Evolutionary conservation across 2,888 invertebrate genomes (phyloP), one percentile per base, ranked within the genome.

Genomic region (Halictus ligatus): DNA sequence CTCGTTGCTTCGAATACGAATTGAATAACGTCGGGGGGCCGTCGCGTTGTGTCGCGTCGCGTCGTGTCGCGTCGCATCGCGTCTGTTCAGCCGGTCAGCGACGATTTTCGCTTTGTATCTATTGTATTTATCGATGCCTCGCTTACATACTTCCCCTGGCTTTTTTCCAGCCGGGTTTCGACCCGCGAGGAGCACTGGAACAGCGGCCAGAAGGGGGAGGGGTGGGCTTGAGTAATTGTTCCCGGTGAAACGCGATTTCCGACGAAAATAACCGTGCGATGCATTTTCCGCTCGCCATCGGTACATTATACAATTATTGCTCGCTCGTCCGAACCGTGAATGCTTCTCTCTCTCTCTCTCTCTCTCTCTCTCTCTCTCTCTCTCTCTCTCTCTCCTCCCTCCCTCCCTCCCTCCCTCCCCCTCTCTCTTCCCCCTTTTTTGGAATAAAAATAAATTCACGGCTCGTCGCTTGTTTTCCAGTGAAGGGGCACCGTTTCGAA

Each of bases 1-100:
- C 74, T 72, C 81, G 83, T 82, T 82, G 88, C 89, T 78, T 87
- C 81, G 89, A 87, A 89, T 85, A 81, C 87, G 87, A 89, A 89
- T 89, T 86, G 87, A 89, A 86, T 81, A 78, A 86, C 89, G 78
- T 78, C 46, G 82, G 72, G 83, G 18, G 18, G 69, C 43, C 43
- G 79, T 48, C 25, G 76, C 73, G n/a, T 58, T 58, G 77, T 15
- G 60, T 54, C 64, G 67, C 58, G 77, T 35, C 67, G 67, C 58
- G 77, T 35, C 67, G 15, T 29, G 29, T 29, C 29, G 29, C 29
- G 29, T 29, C 29, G 29, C 29, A 58, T 50, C 60, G 25, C 58
- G 77, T 48, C 67, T 29, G 73, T 48, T 13, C 69, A 46, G 50
- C 46, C 50, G 29, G 18, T 10, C 67, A 35, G 15, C 18, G 60